A percentile compares a stretch with the other conserved stretches of the same genome.
These are phyloP conservation scores for Echiichthys vipera DNA, from an alignment of 2,797 vertebrate genomes.

Conservation along the genomic window DNA sequence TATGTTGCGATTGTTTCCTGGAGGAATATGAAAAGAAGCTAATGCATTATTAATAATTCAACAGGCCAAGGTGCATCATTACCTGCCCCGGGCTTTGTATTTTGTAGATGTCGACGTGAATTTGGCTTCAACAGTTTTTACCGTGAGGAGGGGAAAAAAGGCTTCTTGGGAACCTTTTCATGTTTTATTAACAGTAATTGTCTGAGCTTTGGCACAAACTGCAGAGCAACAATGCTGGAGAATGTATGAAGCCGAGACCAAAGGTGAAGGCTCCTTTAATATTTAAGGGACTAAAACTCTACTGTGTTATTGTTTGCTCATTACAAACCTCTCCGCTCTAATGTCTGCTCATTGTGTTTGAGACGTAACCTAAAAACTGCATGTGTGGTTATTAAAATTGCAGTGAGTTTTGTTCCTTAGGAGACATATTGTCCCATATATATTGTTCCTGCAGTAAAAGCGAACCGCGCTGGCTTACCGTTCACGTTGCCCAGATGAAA, in stretches of 20 bases:
- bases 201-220: conserved; percentile 2
- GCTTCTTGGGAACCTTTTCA: conserved; percentile 5
- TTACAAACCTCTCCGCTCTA: background rate
- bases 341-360: background rate
- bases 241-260: background rate
- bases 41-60: conserved; percentile 42
- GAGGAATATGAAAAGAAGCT: conserved; percentile 27
- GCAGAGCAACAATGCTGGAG: background rate
- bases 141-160: background rate
- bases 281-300: background rate
- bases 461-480: conserved; percentile 74
- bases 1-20: conserved; percentile 28
- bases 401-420: background rate
- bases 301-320: conserved; percentile 1
- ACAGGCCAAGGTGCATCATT: conserved; percentile 31
- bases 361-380: background rate
- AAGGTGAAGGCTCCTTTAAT: background rate
- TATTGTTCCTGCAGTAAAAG: background rate
- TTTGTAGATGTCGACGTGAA: background rate
- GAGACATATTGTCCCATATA: background rate
- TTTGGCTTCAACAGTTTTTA: conserved; percentile 27
- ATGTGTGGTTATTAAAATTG: background rate
- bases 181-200: conserved; percentile 19
- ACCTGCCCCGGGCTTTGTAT: conserved; percentile 12
- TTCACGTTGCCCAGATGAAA: conserved; percentile 90